Evolutionary conservation across 2,888 invertebrate genomes (phyloP).

Genomic region (Eulithis testata): DNA sequence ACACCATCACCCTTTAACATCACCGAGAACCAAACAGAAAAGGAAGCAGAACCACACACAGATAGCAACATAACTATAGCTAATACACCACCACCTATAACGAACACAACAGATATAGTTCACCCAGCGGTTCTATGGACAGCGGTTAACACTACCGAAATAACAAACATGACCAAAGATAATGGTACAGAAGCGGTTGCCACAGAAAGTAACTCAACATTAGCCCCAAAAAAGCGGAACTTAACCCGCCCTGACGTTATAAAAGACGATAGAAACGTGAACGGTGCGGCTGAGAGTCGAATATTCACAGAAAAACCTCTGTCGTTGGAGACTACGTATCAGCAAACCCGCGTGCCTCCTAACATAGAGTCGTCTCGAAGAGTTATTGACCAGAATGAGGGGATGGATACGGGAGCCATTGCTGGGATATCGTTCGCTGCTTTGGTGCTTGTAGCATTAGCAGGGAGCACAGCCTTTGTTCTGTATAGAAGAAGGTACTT

Average conservation of each 20-base stretch:
- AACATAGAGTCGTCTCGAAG: conserved; percentile 74
- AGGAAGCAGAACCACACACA: conserved; percentile 32
- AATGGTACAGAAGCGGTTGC: conserved; percentile 56
- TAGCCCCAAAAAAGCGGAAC: conserved; percentile 64
- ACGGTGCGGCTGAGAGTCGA: conserved; percentile 66
- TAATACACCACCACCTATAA: conserved; percentile 42
- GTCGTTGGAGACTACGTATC: conserved; percentile 73
- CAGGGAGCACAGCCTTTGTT: conserved; percentile 87
- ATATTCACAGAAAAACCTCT: conserved; percentile 78
- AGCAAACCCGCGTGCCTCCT: conserved; percentile 74
- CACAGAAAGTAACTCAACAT: conserved; percentile 65
- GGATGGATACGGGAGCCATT: conserved; percentile 86
- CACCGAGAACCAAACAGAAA: conserved; percentile 51
- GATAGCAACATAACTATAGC: conserved; percentile 45
- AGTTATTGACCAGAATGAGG: conserved; percentile 65
- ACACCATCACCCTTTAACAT: conserved; percentile 52
- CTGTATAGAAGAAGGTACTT: conserved; percentile 89
- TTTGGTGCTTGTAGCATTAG: conserved; percentile 85
- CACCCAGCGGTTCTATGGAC: conserved; percentile 67
- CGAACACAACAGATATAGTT: conserved; percentile 50
- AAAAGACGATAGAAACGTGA: conserved; percentile 63
- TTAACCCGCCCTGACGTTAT: conserved; percentile 67
- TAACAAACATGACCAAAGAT: conserved; percentile 42
- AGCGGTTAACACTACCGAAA: conserved; percentile 53
- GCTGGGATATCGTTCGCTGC: conserved; percentile 89